Percentiles rank a stretch among this genome's conserved stretches.
phyloP scores from a whole-genome alignment of 2,888 invertebrate genomes.

The Geotrupes spiniger region DNA sequence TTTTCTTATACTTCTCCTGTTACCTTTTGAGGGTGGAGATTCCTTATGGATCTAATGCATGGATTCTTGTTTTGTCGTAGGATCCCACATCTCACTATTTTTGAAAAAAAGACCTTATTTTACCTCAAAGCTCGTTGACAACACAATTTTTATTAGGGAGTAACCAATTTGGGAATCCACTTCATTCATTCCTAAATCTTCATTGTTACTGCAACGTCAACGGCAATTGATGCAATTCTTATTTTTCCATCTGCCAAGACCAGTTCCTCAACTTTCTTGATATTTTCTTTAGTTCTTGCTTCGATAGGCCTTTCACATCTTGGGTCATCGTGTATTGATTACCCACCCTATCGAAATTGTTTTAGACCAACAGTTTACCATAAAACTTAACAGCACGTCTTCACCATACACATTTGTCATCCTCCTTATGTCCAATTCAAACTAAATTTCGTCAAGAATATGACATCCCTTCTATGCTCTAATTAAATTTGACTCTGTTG shows the following conservation, averaged over 20 bases:
- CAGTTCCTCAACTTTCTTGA: no score
- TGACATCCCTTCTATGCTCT: not conserved
- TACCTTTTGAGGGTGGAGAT: not conserved
- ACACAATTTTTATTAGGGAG: not conserved
- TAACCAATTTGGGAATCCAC: no score
- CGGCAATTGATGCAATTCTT: no score
- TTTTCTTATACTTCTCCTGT: slow-evolving; percentile 1
- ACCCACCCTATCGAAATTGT: no score
- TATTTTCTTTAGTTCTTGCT: no score
- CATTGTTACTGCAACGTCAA: no score
- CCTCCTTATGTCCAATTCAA: not conserved
- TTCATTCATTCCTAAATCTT: no score
- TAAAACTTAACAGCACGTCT: not conserved
- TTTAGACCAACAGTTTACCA: no score
- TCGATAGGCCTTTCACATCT: no score
- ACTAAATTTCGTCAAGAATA: not conserved
- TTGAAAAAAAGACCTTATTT: not conserved
- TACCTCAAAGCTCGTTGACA: not conserved
- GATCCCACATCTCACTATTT: not conserved
- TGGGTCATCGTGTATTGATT: no score
- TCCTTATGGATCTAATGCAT: not conserved
- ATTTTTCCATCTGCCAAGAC: no score
- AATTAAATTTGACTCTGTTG: not conserved
- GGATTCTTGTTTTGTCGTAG: not conserved
- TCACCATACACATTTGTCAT: not conserved